phyloP scores from a whole-genome alignment of 2,797 vertebrate species.

The Neomorphus geoffroyi region DNA sequence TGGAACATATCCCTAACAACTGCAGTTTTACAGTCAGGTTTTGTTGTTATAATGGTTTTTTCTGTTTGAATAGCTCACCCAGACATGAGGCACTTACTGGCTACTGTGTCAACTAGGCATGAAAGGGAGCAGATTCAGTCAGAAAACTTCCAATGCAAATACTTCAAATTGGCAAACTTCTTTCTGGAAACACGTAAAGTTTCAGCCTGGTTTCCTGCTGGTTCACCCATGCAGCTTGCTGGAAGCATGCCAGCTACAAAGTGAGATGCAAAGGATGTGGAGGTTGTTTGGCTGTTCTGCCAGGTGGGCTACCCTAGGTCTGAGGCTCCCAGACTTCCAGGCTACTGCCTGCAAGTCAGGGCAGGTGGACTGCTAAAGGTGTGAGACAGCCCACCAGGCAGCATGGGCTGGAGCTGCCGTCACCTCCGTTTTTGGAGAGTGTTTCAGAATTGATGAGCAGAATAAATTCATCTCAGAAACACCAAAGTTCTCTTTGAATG shows the following conservation, averaged over 20 bases:
- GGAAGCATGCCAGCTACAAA: constrained; percentile 14
- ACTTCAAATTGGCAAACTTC: constrained; percentile 2
- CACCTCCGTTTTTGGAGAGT: neutral
- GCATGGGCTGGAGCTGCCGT: neutral
- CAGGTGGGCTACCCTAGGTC: constrained; percentile 6
- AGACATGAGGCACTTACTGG: neutral
- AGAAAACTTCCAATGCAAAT: neutral
- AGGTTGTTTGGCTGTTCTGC: neutral
- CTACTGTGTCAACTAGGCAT: neutral
- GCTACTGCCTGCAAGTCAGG: neutral
- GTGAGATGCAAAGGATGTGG: neutral
- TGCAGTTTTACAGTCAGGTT: neutral
- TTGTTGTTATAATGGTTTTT: neutral
- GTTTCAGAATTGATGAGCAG: constrained; percentile 7
- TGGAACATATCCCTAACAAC: neutral
- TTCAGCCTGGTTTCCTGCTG: constrained; percentile 32
- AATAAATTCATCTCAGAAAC: neutral
- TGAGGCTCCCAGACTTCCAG: neutral
- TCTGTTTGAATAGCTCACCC: neutral
- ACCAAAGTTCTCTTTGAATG: neutral
- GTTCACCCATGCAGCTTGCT: neutral
- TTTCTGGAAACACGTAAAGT: neutral
- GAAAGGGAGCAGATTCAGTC: neutral
- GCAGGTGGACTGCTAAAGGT: neutral
- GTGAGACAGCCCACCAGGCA: neutral